Evolutionary conservation across 1,140 invertebrate genomes (phyloP), one percentile per base, ranked within the genome.

Genomic region (Epicauta chinensis): DNA sequence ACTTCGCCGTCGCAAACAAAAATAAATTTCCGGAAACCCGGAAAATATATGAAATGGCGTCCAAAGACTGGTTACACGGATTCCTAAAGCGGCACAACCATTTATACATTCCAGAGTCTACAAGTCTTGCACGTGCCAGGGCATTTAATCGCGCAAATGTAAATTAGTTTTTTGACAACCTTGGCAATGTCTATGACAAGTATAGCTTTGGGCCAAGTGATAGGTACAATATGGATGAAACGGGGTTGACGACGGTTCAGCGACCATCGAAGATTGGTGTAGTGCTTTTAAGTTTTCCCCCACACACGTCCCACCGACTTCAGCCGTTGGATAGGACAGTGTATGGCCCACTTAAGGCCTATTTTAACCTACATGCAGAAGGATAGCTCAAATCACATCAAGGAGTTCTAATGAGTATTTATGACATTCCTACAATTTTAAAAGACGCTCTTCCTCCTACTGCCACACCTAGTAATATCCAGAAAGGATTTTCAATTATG

Each of bases 181-280:
- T 67, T 10, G 30, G 51, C 16, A 43, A 61, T 10, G 3, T 50
- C 37, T 23, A 52, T 11, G 41, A 60, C 45, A 55, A 61, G 49
- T 12, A 64, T 36, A 52, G 56, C 3, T 59, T 62, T 37, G 3
- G 16, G 16, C 30, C 57, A 3, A 36, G 38, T 30, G 29, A 41
- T 15, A 60, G 65, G 31, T 67, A 51, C 52, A 35, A 44, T 16
- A 31, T 44, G 16, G 49, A 51, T 23, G 70, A 76, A 51, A 73
- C 69, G 3, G 68, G 67, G 10, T 56, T 70, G 14, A 73, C 71
- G 2, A 75, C 72, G n/a, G 73, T 54, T 13, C 49, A 51, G 23
- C 29, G 16, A 36, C 39, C 49, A 37, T 17, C 13, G n/a, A 65
- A 60, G 55, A 50, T 71, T 55, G 66, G 65, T 7, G 69, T 71